Evolutionary conservation across 2,797 vertebrate genomes (phyloP).

Genomic region (Channallabes apus): DNA sequence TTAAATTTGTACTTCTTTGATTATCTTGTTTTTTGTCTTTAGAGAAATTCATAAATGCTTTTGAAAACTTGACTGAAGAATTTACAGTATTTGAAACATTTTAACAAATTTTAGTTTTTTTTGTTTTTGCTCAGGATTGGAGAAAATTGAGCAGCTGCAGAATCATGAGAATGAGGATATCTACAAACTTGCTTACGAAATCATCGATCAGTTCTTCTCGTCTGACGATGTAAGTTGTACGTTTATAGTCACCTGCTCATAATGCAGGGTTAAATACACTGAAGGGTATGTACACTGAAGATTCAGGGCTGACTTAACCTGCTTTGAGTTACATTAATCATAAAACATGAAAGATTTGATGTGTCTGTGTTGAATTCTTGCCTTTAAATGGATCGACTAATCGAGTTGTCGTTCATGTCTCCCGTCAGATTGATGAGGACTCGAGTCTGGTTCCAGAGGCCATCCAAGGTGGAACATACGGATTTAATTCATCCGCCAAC

Average conservation of each 20-base stretch:
- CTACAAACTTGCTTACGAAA: slow-evolving; percentile 99
- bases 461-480: slow-evolving; percentile 96
- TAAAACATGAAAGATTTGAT: not conserved
- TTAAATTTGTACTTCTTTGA: not conserved
- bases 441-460: slow-evolving; percentile 95
- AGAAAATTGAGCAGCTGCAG: slow-evolving; percentile 98
- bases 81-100: not conserved
- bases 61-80: too few species aligned
- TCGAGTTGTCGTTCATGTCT: not conserved
- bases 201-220: slow-evolving; percentile 99
- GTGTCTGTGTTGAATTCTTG: not conserved
- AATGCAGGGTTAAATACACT: not conserved
- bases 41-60: not conserved
- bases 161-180: slow-evolving; percentile 99
- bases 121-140: slow-evolving; percentile 79
- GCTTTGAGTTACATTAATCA: not conserved
- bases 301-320: not conserved
- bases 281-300: too few species aligned
- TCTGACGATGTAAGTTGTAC: slow-evolving; percentile 88
- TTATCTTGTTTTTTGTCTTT: not conserved
- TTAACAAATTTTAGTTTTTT: too few species aligned
- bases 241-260: not conserved
- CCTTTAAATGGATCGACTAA: not conserved
- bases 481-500: slow-evolving; percentile 98
- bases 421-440: slow-evolving; percentile 93